These are phyloP conservation scores for Theonella swinhoei DNA, from an alignment of 37 sponge, comb jelly and placozoan species.

Conservation along the genomic window DNA sequence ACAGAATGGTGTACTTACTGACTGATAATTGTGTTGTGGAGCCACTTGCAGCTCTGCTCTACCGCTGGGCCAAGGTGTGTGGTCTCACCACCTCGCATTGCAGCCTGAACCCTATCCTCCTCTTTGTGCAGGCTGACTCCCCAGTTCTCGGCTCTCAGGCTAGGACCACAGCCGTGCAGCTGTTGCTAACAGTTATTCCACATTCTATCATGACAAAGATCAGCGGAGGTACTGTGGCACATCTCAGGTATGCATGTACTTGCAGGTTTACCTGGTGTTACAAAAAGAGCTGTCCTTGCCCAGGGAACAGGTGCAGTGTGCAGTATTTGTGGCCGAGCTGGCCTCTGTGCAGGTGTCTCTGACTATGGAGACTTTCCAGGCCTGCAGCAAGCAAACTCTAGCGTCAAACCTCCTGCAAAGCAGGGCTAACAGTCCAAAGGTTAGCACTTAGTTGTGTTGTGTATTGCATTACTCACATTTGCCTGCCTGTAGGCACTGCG, in stretches of 20 bases:
- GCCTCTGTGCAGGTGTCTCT: neutral
- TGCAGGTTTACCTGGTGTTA: too few species aligned
- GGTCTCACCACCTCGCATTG: neutral
- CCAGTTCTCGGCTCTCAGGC: neutral
- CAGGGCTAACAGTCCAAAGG: neutral
- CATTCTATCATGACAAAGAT: neutral
- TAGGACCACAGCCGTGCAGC: neutral
- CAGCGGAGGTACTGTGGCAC: neutral
- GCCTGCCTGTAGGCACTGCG: neutral
- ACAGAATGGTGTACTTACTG: neutral
- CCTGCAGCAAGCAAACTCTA: neutral
- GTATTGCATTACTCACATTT: neutral
- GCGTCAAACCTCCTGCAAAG: neutral
- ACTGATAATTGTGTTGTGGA: neutral
- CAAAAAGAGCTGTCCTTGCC: too few species aligned
- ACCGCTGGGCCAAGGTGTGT: neutral
- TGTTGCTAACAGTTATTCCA: neutral
- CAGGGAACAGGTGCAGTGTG: neutral
- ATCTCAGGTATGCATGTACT: neutral
- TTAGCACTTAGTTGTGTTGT: neutral
- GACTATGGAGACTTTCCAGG: neutral
- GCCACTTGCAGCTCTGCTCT: neutral
- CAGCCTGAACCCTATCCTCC: neutral
- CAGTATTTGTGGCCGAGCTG: neutral
- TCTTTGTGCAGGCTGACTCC: neutral